Evolutionary conservation across 2,113 vertebrate species (phyloP), one percentile per base, ranked within the genome.

Genomic region (Pedionomus torquatus): DNA sequence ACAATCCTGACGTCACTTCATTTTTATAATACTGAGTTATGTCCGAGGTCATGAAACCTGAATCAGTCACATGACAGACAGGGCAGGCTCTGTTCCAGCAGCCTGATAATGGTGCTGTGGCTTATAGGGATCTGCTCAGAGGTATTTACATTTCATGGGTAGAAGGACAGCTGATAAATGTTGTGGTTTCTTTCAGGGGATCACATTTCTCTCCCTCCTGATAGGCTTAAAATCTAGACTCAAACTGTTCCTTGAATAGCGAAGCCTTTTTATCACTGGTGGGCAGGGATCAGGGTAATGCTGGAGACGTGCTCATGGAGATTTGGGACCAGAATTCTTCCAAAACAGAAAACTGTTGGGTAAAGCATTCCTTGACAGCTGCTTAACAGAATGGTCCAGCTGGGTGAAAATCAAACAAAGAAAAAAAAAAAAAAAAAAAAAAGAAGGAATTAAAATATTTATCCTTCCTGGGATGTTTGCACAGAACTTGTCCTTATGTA

Each of bases 381-480:
- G 70, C 65, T 91, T 69, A 95, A 57, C 26, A 65, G 77, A 84
- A 84, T 10, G 49, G 41, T 97, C 87, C 88, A 82, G 91, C 97
- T 97, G 91, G 37, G 46, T 65, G 54, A 72, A 96, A 96, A 92
- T 26, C 84, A 93, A 96, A 91, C 33, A 78, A 37, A 55, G 17
- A 39, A 17, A 41, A 41, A 25, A 84, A 25, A 49, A n/a, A 74
- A 39, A 58, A 17, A 80, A n/a, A n/a, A n/a, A n/a, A 33, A 58
- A 20, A 43, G 49, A 31, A 86, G 64, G 76, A 91, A 91, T 97
- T 95, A 95, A 83, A 97, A 91, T 95, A 91, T 95, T 97, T 95
- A 83, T 85, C 61, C 66, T 85, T 66, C 25, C 28, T 72, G 58
- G 54, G 83, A 76, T 96, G 94, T 97, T 96, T 97, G 90, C 91